These are phyloP conservation scores for Helostoma temminkii DNA, from an alignment of 2,797 vertebrate genomes.

Conservation along the genomic window DNA sequence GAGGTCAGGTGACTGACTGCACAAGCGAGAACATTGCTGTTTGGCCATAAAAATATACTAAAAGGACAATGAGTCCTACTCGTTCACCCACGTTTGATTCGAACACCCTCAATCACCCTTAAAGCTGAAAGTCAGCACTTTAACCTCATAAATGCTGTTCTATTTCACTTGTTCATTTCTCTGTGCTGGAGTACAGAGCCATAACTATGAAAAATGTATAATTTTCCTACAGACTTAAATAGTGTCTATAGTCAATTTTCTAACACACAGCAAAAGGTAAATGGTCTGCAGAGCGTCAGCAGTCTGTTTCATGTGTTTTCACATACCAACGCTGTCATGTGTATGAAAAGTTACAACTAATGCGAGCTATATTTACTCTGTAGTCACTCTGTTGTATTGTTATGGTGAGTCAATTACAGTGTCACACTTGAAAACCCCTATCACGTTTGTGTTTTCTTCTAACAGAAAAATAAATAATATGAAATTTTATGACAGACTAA, in stretches of 20 bases:
- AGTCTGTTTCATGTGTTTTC: neutral
- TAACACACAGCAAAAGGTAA: slow-evolving; percentile 3
- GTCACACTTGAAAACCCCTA: neutral
- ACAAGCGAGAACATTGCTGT: slow-evolving; percentile 21
- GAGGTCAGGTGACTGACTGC: slow-evolving; percentile 5
- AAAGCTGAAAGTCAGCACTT: slow-evolving; percentile 53
- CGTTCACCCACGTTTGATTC: slow-evolving; percentile 36
- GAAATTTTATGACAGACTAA: too few species aligned
- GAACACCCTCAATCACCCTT: slow-evolving; percentile 29
- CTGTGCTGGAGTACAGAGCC: slow-evolving; percentile 27
- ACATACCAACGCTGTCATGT: neutral
- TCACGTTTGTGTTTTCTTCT: too few species aligned
- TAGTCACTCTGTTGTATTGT: neutral
- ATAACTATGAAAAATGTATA: slow-evolving; percentile 25
- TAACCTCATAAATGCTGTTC: slow-evolving; percentile 36
- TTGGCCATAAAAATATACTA: slow-evolving; percentile 25
- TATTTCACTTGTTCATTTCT: slow-evolving; percentile 19
- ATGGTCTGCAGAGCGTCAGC: neutral
- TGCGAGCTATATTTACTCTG: neutral
- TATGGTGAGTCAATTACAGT: neutral
- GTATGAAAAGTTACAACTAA: neutral
- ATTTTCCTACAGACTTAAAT: slow-evolving; percentile 10
- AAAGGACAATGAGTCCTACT: slow-evolving; percentile 33
- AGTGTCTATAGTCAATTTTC: slow-evolving; percentile 7
- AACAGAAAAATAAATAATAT: too few species aligned